Conservation (phyloP, 1,140 invertebrate genomes). For the Hyles vespertilio region DNA sequence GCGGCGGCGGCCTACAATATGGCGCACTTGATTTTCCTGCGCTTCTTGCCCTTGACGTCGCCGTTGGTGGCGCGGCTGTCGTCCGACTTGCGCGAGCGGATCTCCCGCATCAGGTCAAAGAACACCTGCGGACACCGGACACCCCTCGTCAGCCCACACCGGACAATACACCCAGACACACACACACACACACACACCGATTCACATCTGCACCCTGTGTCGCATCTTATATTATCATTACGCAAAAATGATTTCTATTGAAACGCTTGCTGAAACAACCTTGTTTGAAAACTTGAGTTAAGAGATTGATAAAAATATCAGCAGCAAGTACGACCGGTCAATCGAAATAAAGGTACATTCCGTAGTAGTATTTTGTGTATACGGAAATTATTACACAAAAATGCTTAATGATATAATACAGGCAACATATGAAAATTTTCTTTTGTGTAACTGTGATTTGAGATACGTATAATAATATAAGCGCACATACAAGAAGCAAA, state of each 20-base stretch:
- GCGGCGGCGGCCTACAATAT: constrained; percentile 84
- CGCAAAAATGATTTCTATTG: neutral
- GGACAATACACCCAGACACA: constrained; percentile 22
- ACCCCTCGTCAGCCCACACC: constrained; percentile 24
- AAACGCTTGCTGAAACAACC: neutral
- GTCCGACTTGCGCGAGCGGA: constrained; percentile 95
- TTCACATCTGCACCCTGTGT: neutral
- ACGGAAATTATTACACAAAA: no score
- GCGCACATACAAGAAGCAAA: no score
- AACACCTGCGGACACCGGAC: constrained; percentile 85
- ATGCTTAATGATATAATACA: no score
- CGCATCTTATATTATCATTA: no score
- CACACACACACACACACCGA: constrained; percentile 19
- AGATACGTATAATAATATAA: no score
- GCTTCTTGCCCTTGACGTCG: constrained; percentile 91
- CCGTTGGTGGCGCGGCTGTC: constrained; percentile 93
- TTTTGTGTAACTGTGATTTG: no score
- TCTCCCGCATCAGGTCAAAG: constrained; percentile 98
- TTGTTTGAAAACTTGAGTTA: no score
- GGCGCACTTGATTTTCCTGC: constrained; percentile 92
- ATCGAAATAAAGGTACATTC: no score
- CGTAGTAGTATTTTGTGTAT: no score
- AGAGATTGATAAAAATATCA: no score
- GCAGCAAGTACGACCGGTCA: no score
- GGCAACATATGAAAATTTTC: no score